Base-by-base conservation (phyloP, 92 coral and sea anemone species). In the Porites divaricata region DNA sequence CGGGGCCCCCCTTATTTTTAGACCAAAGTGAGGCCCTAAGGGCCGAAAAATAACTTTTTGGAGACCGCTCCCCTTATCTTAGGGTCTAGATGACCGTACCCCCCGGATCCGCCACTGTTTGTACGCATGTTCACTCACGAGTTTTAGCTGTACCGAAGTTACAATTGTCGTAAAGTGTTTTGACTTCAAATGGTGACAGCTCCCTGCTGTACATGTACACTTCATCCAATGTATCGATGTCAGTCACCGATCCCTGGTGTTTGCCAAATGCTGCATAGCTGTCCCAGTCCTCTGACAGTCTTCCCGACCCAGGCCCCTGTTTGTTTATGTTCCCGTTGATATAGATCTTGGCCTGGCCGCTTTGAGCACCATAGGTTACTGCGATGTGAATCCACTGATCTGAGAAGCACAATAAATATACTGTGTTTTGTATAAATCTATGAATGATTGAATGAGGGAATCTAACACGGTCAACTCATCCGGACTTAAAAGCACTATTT, bases 201-300 rank as follows among this genome's bases (percentile, higher is more conserved):
- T 91, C 99, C 63, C 98, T 92, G 63, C 76, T 92, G 88, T 92
- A 96, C 90, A 92, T 89, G 63, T 91, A 90, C 1, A 96, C 80
- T 77, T 96, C 99, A 64, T 96, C 99, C 16, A 95, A 56, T 41
- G 81, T 87, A 23, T 95, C 94, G 14, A 86, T 51, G 13, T 91
- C 93, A 23, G 90, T 82, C 79, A 86, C 91, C 19, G 69, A 74
- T 28, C 98, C 95, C 72, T 81, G 66, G 89, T 96, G 98, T 75
- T 88, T 83, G 7, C 99, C 99, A 88, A 96, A 96, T 1, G 92
- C 97, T 8, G 99, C 99, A 28, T 90, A 92, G 72, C 96, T 92
- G 81, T 96, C 99, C 99, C 99, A 96, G 91, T 96, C 99, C 68
- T 91, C 97, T 12, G 99, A 96, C 67, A 96, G 79, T 10, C 81